Evolutionary conservation across 2,797 vertebrate genomes (phyloP), one percentile per base, ranked within the genome.

Genomic region (Macroramphosus scolopax): DNA sequence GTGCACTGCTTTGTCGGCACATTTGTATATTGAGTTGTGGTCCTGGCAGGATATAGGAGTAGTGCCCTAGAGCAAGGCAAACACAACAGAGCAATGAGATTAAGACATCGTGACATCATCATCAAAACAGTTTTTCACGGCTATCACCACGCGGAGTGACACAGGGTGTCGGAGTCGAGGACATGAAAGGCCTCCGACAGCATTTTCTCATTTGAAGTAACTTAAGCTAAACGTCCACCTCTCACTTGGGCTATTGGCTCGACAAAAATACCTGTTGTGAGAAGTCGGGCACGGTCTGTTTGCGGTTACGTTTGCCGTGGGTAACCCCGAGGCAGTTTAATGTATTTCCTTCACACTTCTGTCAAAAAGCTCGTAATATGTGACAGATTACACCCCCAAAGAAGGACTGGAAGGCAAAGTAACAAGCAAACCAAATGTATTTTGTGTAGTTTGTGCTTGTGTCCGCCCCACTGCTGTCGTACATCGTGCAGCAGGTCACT

Each of bases 151-250:
- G 15, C 40, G 1, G 55, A 58, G 72, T 35, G 37, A 78, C 68
- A 29, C 68, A 63, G 58, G 61, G 66, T 41, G 39, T 78, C 78
- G 59, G 63, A 83, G 74, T 63, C 15, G 36, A 42, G 47, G 33
- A 90, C 88, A 84, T 91, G 81, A 92, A 92, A 91, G 90, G 39
- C 46, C 56, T 20, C 49, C 76, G 77, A 88, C 90, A 91, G 88
- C 81, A 87, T 88, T 87, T 91, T 90, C 85, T 89, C 78, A 91
- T 91, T 91, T 89, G 55, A 77, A 81, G 89, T 89, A 91, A 92
- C 87, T 83, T 87, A 89, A 89, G 82, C 87, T 89, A 84, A 78
- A 84, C 75, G 62, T 82, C 82, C 76, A 73, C 83, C 69, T 83
- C 69, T 69, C 68, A 51, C 73, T 85, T 63, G 59, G 62, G 67